Evolutionary conservation across 2,888 invertebrate species (phyloP).

Genomic region (Erebia aethiops): DNA sequence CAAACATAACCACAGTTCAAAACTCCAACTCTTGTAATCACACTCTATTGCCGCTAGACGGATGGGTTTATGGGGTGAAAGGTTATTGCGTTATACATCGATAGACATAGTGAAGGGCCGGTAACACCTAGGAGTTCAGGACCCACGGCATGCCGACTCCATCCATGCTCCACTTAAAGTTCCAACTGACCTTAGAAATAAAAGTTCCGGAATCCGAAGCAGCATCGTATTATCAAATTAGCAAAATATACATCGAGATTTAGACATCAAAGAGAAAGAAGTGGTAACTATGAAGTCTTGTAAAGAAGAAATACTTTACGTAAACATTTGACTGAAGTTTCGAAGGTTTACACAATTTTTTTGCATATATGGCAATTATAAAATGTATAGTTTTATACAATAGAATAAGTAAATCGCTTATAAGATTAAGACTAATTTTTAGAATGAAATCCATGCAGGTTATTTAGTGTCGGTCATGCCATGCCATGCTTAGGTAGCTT

Average conservation of each 20-base stretch:
- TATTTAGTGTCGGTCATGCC: slow-evolving; percentile 68
- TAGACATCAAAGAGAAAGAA: slow-evolving; percentile 28
- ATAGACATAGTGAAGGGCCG: slow-evolving; percentile 38
- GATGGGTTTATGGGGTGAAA: slow-evolving; percentile 3
- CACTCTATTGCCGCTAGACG: neutral
- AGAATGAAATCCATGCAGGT: slow-evolving; percentile 62
- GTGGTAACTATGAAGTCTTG: slow-evolving; percentile 19
- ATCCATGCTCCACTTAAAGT: slow-evolving; percentile 71
- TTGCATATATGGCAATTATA: neutral
- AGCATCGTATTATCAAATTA: slow-evolving; percentile 79
- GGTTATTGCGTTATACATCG: slow-evolving; percentile 33
- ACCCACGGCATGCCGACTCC: slow-evolving; percentile 73
- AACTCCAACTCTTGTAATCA: slow-evolving; percentile 31
- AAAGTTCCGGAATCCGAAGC: slow-evolving; percentile 80
- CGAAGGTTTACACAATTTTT: neutral
- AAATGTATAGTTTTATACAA: neutral
- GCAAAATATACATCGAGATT: slow-evolving; percentile 56
- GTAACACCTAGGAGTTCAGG: slow-evolving; percentile 55
- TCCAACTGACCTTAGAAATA: slow-evolving; percentile 78
- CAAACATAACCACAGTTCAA: slow-evolving; percentile 55
- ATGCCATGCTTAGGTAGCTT: slow-evolving; percentile 75
- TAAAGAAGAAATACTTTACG: slow-evolving; percentile 14
- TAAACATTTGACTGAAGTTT: slow-evolving; percentile 12
- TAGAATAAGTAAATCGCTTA: slow-evolving; percentile 6
- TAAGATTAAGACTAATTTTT: slow-evolving; percentile 26